Evolutionary conservation across 2,888 invertebrate species (phyloP).

Genomic region (Pyralis farinalis): DNA sequence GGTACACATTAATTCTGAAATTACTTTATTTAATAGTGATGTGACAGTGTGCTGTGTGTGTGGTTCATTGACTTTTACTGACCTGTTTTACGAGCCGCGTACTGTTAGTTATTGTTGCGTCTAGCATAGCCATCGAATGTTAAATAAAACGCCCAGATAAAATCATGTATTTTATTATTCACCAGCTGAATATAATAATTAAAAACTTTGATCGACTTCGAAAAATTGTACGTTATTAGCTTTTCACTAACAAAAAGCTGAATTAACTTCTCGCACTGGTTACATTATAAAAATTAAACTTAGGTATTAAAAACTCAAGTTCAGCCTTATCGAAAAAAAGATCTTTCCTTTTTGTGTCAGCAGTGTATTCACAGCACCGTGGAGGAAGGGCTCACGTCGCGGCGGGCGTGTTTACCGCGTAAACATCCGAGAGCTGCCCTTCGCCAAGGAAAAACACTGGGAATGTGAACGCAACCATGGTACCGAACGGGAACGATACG

Average conservation of each 20-base stretch:
- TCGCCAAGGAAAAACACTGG: constrained; percentile 69
- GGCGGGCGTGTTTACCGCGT: constrained; percentile 56
- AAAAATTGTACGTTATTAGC: constrained; percentile 72
- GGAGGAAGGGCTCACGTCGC: constrained; percentile 66
- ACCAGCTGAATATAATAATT: constrained; percentile 70
- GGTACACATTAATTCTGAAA: too few relatives aligned
- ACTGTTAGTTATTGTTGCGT: too few relatives aligned
- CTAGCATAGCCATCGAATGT: too few relatives aligned
- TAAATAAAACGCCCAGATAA: constrained; percentile 50
- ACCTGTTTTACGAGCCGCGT: too few relatives aligned
- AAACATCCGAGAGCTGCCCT: constrained; percentile 73
- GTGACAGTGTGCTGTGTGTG: too few relatives aligned
- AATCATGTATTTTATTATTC: constrained; percentile 73
- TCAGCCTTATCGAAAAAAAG: constrained; percentile 79
- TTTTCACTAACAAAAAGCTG: constrained; percentile 56
- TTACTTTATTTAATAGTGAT: too few relatives aligned
- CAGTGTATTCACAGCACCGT: constrained; percentile 58
- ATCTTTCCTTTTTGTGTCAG: constrained; percentile 67
- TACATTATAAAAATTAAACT: constrained; percentile 72
- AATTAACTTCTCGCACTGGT: constrained; percentile 62
- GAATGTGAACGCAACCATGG: constrained; percentile 64
- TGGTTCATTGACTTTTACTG: too few relatives aligned
- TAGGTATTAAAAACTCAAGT: constrained; percentile 71
- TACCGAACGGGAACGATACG: constrained; percentile 39
- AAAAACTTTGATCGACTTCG: constrained; percentile 73